Conservation (phyloP, 2,113 vertebrate genomes). For the Thunnus thynnus region DNA sequence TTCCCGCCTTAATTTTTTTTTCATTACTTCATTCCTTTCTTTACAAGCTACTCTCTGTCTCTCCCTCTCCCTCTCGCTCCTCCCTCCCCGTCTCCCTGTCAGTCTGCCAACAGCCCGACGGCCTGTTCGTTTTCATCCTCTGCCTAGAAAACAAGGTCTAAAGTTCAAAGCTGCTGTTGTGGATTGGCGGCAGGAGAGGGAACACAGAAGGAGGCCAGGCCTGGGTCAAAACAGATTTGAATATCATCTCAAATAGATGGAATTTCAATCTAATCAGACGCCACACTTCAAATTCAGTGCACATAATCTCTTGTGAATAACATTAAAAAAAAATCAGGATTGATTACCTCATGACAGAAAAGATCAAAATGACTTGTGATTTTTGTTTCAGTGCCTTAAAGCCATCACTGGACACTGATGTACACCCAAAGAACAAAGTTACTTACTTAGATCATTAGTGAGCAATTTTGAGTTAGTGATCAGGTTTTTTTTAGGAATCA, state of each 20-base stretch:
- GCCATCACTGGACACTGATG: too few species aligned
- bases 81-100: conserved; percentile 60
- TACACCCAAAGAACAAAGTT: too few species aligned
- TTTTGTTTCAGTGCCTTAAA: background rate
- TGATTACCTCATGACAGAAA: background rate
- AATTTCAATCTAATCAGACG: conserved; percentile 53
- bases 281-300: background rate
- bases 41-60: conserved; percentile 75
- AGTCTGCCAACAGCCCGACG: conserved; percentile 65
- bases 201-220: conserved; percentile 49
- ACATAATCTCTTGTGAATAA: conserved; percentile 13
- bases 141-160: conserved; percentile 82
- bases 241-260: conserved; percentile 44
- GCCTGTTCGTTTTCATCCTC: conserved; percentile 75
- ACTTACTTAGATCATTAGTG: background rate
- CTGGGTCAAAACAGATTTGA: conserved; percentile 54
- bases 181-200: conserved; percentile 63
- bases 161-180: conserved; percentile 81
- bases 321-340: background rate
- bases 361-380: background rate
- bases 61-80: conserved; percentile 41
- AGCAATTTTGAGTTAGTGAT: background rate
- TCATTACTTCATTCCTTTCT: conserved; percentile 76
- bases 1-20: conserved; percentile 56
- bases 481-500: too few species aligned